A percentile compares a stretch with the other conserved stretches of the same genome.
Conservation (phyloP, 2,113 vertebrate species). For the Lamprotornis superbus region DNA sequence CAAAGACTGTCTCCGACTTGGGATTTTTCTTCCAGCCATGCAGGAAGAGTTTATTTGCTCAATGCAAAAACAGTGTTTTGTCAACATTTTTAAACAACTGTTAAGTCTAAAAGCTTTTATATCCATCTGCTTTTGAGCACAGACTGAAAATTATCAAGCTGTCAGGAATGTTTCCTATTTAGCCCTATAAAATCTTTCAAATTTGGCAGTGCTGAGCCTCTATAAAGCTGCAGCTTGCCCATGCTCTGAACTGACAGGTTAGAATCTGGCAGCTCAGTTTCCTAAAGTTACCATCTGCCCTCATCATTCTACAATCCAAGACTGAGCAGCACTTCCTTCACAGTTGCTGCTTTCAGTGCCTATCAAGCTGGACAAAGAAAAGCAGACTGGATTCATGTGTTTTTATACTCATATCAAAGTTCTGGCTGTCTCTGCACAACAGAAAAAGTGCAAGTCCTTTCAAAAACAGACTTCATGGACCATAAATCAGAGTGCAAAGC, state of each 20-base stretch:
- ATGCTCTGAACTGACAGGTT: conserved; percentile 33
- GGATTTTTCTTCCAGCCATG: not conserved
- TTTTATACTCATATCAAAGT: not conserved
- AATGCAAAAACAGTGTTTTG: conserved; percentile 30
- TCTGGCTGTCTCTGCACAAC: not conserved
- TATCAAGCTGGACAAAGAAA: not conserved
- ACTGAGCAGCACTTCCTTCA: not conserved
- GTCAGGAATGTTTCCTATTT: conserved; percentile 41
- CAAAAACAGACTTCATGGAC: not conserved
- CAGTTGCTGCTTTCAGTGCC: not conserved
- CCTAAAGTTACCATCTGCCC: conserved; percentile 27
- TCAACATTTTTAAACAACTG: conserved; percentile 57
- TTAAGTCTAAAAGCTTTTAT: conserved; percentile 34
- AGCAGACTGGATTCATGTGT: not conserved
- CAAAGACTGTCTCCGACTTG: not conserved
- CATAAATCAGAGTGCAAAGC: not conserved
- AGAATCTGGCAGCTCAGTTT: not conserved
- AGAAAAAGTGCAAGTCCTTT: not conserved
- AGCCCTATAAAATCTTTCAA: conserved; percentile 24
- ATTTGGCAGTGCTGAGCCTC: conserved; percentile 39
- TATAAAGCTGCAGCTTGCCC: conserved; percentile 31
- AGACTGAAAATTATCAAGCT: conserved; percentile 43
- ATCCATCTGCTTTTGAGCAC: conserved; percentile 44
- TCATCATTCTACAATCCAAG: not conserved
- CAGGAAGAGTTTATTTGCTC: not conserved